Evolutionary conservation across 2,113 vertebrate species (phyloP).

Genomic region (Bufo gargarizans): DNA sequence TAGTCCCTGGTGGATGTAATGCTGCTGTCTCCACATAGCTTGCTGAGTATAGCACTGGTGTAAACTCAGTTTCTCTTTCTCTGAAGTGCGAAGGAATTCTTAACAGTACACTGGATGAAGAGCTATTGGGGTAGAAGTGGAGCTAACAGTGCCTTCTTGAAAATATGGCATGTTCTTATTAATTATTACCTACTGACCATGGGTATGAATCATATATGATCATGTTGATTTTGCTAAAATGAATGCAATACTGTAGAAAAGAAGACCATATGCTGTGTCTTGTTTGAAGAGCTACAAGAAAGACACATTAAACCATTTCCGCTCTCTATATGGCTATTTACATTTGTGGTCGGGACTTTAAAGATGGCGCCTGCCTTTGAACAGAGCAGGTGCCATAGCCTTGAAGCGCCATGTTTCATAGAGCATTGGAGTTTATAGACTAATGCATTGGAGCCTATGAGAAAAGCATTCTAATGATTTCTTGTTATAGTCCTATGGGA

Average conservation of each 20-base stretch:
- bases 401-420: no score
- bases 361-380: no score
- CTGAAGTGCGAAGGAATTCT: slow-evolving; percentile 36
- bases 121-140: slow-evolving; percentile 19
- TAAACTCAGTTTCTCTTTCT: neutral
- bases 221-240: neutral
- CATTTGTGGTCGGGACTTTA: no score
- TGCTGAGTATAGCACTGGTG: neutral
- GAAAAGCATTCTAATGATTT: no score
- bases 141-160: neutral
- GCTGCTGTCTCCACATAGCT: neutral
- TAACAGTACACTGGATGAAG: neutral
- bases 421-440: no score
- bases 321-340: no score
- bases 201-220: neutral
- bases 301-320: no score
- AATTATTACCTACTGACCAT: neutral
- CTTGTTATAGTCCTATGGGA: no score
- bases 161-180: neutral
- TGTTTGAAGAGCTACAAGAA: neutral
- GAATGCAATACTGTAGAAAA: neutral
- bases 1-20: slow-evolving; percentile 16
- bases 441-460: no score
- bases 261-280: neutral
- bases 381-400: no score